Percentiles rank a stretch among this genome's conserved stretches.
These are phyloP conservation scores for Acleris cristana DNA, from an alignment of 2,888 invertebrate species.

Conservation along the genomic window DNA sequence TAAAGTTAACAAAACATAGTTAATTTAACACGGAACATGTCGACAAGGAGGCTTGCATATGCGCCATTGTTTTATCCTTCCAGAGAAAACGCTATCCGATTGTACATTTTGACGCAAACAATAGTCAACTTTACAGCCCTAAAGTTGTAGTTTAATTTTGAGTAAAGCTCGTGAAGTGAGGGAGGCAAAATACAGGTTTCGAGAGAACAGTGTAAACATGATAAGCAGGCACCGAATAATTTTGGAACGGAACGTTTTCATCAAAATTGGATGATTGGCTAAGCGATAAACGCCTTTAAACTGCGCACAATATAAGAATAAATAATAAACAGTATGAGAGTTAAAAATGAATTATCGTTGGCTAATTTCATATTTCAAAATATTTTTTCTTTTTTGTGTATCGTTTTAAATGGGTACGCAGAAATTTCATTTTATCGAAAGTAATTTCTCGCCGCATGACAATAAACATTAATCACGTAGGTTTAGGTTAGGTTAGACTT, in stretches of 20 bases:
- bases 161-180: conserved; percentile 38
- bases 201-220: conserved; percentile 63
- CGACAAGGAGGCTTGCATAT: not conserved
- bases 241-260: conserved; percentile 56
- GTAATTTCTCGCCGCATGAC: no score
- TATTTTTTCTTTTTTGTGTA: no score
- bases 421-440: no score
- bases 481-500: no score
- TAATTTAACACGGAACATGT: no score
- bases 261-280: conserved; percentile 70
- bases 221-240: conserved; percentile 62
- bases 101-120: no score
- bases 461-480: no score
- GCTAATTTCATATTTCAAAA: no score
- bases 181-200: conserved; percentile 53
- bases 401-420: no score
- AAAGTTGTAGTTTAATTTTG: not conserved
- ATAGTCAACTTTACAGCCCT: not conserved
- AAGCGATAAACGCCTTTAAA: conserved; percentile 45
- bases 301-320: conserved; percentile 8
- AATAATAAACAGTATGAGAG: not conserved
- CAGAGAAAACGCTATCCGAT: not conserved
- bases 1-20: no score
- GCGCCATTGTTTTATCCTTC: conserved; percentile 11
- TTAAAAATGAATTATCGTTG: not conserved